Percentiles rank a stretch among this genome's conserved stretches.
Conservation (phyloP, 2,113 vertebrate species). For the Camarhynchus parvulus region DNA sequence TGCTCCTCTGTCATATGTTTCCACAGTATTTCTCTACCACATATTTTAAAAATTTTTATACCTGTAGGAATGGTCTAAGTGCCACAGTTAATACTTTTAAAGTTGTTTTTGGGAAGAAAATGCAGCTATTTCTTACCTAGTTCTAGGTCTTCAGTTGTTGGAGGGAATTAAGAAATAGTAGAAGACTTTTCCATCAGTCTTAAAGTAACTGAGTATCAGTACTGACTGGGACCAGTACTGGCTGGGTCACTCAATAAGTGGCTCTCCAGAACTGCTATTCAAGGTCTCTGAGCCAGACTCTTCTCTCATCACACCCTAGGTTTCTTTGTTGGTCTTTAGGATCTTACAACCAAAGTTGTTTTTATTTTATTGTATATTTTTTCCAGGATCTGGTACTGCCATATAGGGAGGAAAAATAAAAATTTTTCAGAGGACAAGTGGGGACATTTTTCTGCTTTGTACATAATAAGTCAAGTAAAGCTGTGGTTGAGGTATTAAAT, state of each 20-base stretch:
- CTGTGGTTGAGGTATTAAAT: not conserved
- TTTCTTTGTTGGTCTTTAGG: not conserved
- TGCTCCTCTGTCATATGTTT: not conserved
- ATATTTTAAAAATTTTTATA: not conserved
- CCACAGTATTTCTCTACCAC: not conserved
- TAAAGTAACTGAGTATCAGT: not conserved
- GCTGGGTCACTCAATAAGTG: not conserved
- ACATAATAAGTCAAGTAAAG: not conserved
- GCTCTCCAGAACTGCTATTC: not conserved
- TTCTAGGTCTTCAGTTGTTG: not conserved
- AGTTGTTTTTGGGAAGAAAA: not conserved
- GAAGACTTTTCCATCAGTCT: not conserved
- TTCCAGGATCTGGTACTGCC: not conserved
- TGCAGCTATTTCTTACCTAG: not conserved
- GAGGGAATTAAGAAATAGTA: not conserved
- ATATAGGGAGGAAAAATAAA: not conserved
- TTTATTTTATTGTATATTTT: rapidly evolving
- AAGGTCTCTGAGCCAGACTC: not conserved
- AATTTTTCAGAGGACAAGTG: not conserved
- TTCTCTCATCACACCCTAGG: not conserved
- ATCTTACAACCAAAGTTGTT: not conserved
- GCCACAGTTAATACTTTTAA: not conserved
- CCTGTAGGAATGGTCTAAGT: not conserved
- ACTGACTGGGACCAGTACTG: not conserved
- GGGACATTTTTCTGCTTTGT: not conserved